Evolutionary conservation across 2,888 invertebrate genomes (phyloP), one percentile per base, ranked within the genome.

Genomic region (Chouioia cunea): DNA sequence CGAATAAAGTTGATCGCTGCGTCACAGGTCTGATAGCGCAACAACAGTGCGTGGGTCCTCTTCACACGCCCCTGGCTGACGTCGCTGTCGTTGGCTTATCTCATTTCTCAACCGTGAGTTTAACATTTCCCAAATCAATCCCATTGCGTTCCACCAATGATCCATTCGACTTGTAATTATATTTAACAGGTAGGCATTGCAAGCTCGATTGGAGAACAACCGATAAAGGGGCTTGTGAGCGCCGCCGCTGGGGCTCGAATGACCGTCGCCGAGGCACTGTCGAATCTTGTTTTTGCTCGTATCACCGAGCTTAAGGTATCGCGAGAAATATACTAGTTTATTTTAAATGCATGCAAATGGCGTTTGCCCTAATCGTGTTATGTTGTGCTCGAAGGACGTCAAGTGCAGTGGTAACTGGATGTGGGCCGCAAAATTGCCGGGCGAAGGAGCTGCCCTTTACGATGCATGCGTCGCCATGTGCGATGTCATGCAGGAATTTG

Each of bases 381-480:
- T 10, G 6, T 36, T 27, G 27, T 27, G 6, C 27, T 36, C 12
- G 36, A 36, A 93, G 86, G 99, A 99, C 86, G 93, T 99, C 1
- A 99, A 99, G 87, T 98, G 98, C 85, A 97, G 97, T 50, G 99
- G 96, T n/a, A 99, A 99, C 86, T 99, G 99, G 99, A 99, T 99
- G 99, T 99, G 99, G 99, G 93, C 97, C 0, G 99, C 98, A 14
- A 99, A 99, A 87, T 88, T 97, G 18, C 93, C 94, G 0, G 95
- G 94, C 0, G 98, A 97, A 85, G 99, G 98, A 1, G 95, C 95
- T 1, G 91, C 92, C 16, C 88, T 99, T 27, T 93, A 92, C 74
- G 92, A 92, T 73, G 96, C 99, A 0, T 98, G 98, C 81, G 87
- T 88, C 48, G 95, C 97, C 16, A 93, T 98, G 90, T 97, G 97